Conservation (phyloP, 2,113 vertebrate genomes). For the Nymphicus hollandicus region DNA sequence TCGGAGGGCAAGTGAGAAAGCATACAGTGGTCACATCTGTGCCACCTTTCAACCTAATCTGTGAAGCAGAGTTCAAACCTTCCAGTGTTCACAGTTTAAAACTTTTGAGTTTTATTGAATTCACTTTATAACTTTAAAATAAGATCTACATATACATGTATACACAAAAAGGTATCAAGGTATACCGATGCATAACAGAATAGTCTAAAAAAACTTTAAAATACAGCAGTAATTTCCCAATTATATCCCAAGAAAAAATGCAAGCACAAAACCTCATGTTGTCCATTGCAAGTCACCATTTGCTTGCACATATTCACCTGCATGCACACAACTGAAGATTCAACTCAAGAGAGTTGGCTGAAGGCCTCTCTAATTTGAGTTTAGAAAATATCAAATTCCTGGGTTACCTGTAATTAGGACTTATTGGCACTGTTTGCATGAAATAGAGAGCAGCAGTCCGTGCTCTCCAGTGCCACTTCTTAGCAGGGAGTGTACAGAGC, state of each 20-base stretch:
- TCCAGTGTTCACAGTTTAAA: not conserved
- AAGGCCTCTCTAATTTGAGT: not conserved
- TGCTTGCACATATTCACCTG: not conserved
- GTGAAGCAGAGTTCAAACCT: not conserved
- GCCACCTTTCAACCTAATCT: not conserved
- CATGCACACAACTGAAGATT: not conserved
- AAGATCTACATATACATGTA: not conserved
- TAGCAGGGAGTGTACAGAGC: conserved; percentile 85
- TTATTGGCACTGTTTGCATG: conserved; percentile 84
- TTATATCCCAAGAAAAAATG: not conserved
- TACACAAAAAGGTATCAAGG: not conserved
- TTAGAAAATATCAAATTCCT: not conserved
- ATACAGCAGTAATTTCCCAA: rapidly evolving
- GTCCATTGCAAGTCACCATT: not conserved
- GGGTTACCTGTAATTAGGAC: conserved; percentile 82
- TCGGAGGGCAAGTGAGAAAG: not conserved
- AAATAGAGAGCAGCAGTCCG: conserved; percentile 88
- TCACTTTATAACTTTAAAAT: not conserved
- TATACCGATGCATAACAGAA: not conserved
- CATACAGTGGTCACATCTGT: not conserved
- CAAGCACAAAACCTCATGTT: not conserved
- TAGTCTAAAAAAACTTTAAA: not conserved
- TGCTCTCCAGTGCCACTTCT: conserved; percentile 97
- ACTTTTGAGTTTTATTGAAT: not conserved
- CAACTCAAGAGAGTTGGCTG: not conserved